Evolutionary conservation across 2,113 vertebrate genomes (phyloP).

Genomic region (Nesoenas mayeri): DNA sequence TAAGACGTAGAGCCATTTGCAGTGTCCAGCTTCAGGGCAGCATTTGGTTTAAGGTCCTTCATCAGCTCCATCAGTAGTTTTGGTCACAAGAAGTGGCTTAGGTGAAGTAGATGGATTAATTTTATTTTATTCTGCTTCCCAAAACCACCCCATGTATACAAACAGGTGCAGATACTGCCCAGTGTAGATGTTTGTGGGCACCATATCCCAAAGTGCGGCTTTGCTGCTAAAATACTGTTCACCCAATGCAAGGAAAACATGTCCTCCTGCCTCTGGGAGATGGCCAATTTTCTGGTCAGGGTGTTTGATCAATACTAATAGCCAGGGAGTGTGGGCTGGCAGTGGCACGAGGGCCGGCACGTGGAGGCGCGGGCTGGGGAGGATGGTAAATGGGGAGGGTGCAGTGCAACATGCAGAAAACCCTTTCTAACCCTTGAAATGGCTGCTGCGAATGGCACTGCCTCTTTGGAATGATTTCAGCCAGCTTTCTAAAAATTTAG

Average conservation of each 20-base stretch:
- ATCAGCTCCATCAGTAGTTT: neutral
- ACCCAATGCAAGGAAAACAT: fast-evolving
- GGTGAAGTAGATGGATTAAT: neutral
- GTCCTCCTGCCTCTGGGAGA: neutral
- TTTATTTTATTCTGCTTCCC: neutral
- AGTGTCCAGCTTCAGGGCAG: neutral
- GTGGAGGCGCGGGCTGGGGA: neutral
- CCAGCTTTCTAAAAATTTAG: neutral
- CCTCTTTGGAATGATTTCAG: neutral
- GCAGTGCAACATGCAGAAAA: neutral
- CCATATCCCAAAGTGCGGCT: neutral
- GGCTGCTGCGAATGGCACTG: neutral
- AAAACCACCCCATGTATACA: fast-evolving
- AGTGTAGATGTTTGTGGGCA: neutral
- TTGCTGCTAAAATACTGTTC: neutral
- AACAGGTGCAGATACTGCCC: neutral
- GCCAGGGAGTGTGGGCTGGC: neutral
- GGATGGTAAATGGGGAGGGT: neutral
- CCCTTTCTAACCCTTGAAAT: neutral
- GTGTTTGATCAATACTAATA: neutral
- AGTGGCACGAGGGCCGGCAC: neutral
- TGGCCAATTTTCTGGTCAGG: neutral
- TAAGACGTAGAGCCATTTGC: fast-evolving
- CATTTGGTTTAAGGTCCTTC: neutral
- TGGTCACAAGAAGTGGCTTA: neutral